phyloP scores from a whole-genome alignment of 2,888 invertebrate species.

The Pyrrhosoma nymphula region DNA sequence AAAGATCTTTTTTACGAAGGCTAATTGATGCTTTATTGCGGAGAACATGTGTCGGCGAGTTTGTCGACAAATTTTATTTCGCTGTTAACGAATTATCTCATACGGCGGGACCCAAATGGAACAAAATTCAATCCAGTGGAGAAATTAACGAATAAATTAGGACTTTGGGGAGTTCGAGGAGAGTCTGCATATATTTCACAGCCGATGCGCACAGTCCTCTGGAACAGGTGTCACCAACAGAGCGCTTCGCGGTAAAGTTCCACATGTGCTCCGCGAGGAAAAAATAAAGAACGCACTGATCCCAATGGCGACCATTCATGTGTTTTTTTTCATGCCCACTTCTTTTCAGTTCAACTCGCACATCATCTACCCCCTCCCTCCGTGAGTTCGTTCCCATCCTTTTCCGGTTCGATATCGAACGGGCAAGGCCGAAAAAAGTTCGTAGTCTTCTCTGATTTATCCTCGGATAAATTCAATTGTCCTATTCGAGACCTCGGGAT shows the following conservation, averaged over 20 bases:
- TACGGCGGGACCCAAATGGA: neutral
- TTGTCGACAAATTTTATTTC: neutral
- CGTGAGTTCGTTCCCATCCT: too few species aligned
- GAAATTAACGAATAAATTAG: slow-evolving; percentile 14
- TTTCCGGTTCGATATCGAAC: too few species aligned
- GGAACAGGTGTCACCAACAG: neutral
- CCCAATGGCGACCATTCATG: neutral
- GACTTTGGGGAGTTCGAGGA: neutral
- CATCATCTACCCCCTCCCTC: neutral
- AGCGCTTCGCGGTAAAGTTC: neutral
- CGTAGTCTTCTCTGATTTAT: too few species aligned
- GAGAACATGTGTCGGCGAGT: neutral
- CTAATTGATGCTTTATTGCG: neutral
- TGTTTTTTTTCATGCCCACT: neutral
- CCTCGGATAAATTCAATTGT: too few species aligned
- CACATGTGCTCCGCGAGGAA: neutral
- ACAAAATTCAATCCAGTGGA: neutral
- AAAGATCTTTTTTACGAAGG: neutral
- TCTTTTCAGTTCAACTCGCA: neutral
- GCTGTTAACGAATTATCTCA: neutral
- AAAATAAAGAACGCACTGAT: neutral
- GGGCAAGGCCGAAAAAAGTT: too few species aligned
- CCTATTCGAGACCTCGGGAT: too few species aligned
- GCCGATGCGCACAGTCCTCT: neutral
- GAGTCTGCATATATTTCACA: neutral